Evolutionary conservation across 2,113 vertebrate species (phyloP), one percentile per base, ranked within the genome.

Genomic region (Hystrix cristata): DNA sequence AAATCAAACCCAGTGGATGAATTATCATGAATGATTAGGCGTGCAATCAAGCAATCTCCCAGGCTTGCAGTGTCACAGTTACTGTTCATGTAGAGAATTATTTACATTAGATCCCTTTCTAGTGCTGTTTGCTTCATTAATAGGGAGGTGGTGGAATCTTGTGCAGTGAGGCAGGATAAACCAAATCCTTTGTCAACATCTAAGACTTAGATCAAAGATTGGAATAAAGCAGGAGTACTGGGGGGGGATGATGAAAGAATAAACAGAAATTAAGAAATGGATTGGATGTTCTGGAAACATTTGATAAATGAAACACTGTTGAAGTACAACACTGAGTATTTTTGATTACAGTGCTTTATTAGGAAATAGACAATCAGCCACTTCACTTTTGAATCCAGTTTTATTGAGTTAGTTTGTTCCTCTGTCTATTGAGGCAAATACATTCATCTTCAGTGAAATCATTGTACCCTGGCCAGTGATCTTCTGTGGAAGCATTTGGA

Each of bases 211-310:
- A 98, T 86, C 90, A 96, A 97, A 98, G 95, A 94, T 78, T 92
- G 90, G 94, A 94, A 96, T 98, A 92, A 97, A 98, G 64, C 92
- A 90, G n/a, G 51, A 59, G 79, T 65, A 57, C 27, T 14, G 46
- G 3, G 38, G 93, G 15, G 90, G 48, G 90, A 87, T 53, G 91
- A 97, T 95, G 97, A 98, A 95, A 80, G 93, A 98, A 95, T 94
- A 98, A 98, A 87, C 94, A 95, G 90, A 97, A 98, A 97, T 97
- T 92, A 98, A 97, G 74, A 80, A 97, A 95, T 98, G 97, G 96
- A 97, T 93, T 97, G 96, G 95, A 89, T 98, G 97, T 79, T 91
- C 94, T 96, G 94, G 88, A 96, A 95, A 97, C 96, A 62, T 95
- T 87, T 84, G 97, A 98, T 94, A 89, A 94, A 71, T 97, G 96